Percentiles rank a stretch among this genome's conserved stretches.
These are phyloP conservation scores for Sterrhoptilus dennistouni DNA, from an alignment of 2,113 vertebrate genomes.

Conservation along the genomic window DNA sequence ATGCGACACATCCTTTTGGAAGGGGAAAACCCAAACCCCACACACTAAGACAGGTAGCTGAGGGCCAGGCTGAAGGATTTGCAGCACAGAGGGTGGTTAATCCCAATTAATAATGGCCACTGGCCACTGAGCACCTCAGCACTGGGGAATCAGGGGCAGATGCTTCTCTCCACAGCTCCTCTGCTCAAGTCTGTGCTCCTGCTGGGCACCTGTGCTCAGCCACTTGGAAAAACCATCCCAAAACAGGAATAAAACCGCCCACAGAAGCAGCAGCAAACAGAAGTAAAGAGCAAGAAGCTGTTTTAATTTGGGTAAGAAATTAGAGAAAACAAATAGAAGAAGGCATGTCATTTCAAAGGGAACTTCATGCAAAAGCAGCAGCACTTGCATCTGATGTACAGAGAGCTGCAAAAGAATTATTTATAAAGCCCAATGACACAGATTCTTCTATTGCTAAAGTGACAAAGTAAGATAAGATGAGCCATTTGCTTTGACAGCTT, in stretches of 20 bases:
- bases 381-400: not conserved
- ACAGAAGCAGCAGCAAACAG: not conserved
- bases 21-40: not conserved
- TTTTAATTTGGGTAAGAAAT: not conserved
- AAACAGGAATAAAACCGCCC: not conserved
- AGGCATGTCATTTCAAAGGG: constrained; percentile 8
- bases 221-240: not conserved
- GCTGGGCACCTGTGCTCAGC: not conserved
- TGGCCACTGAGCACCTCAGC: not conserved
- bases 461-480: not conserved
- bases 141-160: not conserved
- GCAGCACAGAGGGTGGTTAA: not conserved
- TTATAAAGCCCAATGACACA: constrained; percentile 46
- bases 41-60: not conserved
- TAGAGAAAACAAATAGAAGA: not conserved
- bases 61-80: not conserved
- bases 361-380: not conserved
- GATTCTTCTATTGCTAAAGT: not conserved
- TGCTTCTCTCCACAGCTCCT: not conserved
- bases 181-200: not conserved
- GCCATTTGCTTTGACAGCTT: not conserved
- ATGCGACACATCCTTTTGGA: not conserved
- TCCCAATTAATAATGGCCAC: not conserved
- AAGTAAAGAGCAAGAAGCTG: not conserved
- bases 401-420: constrained; percentile 55